phyloP scores from a whole-genome alignment of 2,113 vertebrate genomes.

The Misgurnus mizolepis region DNA sequence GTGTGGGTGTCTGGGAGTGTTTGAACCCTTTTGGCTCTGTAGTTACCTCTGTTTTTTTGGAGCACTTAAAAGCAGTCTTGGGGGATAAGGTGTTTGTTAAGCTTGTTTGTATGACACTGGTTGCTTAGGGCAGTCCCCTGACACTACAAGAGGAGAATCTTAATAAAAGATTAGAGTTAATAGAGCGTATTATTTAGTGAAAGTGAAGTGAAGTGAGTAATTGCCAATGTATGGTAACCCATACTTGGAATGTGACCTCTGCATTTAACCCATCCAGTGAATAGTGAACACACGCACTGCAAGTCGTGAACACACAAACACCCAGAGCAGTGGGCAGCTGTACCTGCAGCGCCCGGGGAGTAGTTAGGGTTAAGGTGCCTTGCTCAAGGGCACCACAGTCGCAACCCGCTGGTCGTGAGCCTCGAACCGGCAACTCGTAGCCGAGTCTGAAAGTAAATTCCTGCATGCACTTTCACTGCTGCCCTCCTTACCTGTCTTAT shows the following conservation, averaged over 20 bases:
- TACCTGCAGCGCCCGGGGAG: no score
- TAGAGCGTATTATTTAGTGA: conserved; percentile 9
- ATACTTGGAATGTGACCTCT: no score
- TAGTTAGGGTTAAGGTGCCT: no score
- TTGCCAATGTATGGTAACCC: no score
- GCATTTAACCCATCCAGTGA: no score
- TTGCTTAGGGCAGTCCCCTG: conserved; percentile 49
- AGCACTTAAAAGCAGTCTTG: conserved; percentile 34
- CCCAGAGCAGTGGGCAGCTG: no score
- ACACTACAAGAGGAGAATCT: conserved; percentile 26
- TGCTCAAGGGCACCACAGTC: no score
- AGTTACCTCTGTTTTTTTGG: conserved; percentile 33
- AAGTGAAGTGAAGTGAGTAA: no score
- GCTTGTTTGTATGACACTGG: conserved; percentile 50
- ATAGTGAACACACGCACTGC: no score
- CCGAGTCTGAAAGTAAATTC: conserved; percentile 15
- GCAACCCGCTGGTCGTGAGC: no score
- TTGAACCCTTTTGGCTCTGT: conserved; percentile 17
- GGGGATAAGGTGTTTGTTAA: conserved; percentile 38
- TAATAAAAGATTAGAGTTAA: conserved; percentile 15
- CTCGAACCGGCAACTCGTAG: no score
- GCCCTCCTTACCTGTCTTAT: conserved; percentile 10
- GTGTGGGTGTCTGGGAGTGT: not conserved
- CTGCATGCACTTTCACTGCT: not conserved
- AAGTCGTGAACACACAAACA: no score